Evolutionary conservation across 2,888 invertebrate genomes (phyloP).

Genomic region (Eupithecia subumbrata): DNA sequence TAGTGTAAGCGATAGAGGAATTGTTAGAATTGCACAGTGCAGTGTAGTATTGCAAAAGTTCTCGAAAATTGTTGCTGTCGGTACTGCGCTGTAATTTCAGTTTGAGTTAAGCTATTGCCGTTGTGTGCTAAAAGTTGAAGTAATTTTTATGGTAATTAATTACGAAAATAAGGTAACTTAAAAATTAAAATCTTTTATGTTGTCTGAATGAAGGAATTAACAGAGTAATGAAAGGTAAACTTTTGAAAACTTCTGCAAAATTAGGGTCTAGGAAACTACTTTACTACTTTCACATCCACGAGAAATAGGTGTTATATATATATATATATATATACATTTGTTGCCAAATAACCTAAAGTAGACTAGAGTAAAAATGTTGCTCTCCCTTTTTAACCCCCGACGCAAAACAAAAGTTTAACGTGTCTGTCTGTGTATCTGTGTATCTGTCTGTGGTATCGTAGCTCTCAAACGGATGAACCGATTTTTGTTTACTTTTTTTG

Average conservation of each 20-base stretch:
- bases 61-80: neutral
- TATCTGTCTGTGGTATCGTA: no score
- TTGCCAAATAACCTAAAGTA: neutral
- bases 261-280: neutral
- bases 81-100: neutral
- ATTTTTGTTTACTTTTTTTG: no score
- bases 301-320: no score
- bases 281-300: neutral
- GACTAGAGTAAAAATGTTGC: neutral
- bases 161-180: neutral
- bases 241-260: neutral
- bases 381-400: no score
- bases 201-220: neutral
- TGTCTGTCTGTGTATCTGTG: no score
- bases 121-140: conserved; percentile 49
- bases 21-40: conserved; percentile 1
- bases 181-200: neutral
- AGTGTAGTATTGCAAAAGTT: neutral
- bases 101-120: conserved; percentile 24
- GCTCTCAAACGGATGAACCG: no score
- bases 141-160: no score
- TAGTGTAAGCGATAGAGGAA: conserved; percentile 24
- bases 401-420: no score
- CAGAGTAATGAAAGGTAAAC: neutral
- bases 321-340: no score